These are phyloP conservation scores for Brevimyrus niger DNA, from an alignment of 2,113 vertebrate species.

Conservation along the genomic window DNA sequence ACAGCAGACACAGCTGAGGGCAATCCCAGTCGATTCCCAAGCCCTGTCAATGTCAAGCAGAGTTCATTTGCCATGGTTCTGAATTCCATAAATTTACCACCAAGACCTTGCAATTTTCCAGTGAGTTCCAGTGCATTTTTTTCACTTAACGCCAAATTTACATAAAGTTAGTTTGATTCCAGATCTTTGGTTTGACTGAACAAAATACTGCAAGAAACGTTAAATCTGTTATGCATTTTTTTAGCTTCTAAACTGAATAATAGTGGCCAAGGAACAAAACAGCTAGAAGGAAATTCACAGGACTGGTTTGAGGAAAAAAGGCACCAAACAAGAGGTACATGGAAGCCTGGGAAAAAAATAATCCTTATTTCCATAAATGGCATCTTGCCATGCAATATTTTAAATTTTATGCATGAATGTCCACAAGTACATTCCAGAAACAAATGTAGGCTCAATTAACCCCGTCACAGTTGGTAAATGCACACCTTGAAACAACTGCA, in stretches of 20 bases:
- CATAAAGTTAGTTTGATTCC: slow-evolving; percentile 18
- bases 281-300: slow-evolving; percentile 5
- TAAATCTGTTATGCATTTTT: neutral
- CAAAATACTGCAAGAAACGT: neutral
- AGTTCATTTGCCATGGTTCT: slow-evolving; percentile 8
- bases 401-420: neutral
- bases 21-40: neutral
- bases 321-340: slow-evolving; percentile 1
- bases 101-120: neutral
- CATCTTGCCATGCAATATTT: slow-evolving; percentile 9
- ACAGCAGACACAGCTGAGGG: slow-evolving; percentile 16
- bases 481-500: slow-evolving; percentile 37
- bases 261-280: slow-evolving; percentile 19
- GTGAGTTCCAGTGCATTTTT: slow-evolving; percentile 1
- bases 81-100: neutral
- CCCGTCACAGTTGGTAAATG: slow-evolving; percentile 32
- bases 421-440: slow-evolving; percentile 18
- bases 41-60: neutral
- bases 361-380: slow-evolving; percentile 7
- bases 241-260: slow-evolving; percentile 1
- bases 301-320: slow-evolving; percentile 9
- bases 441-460: slow-evolving; percentile 18
- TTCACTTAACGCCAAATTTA: slow-evolving; percentile 5
- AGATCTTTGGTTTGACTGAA: slow-evolving; percentile 30
- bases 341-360: neutral